phyloP scores from a whole-genome alignment of 2,888 invertebrate genomes.

The Acrobasis suavella region DNA sequence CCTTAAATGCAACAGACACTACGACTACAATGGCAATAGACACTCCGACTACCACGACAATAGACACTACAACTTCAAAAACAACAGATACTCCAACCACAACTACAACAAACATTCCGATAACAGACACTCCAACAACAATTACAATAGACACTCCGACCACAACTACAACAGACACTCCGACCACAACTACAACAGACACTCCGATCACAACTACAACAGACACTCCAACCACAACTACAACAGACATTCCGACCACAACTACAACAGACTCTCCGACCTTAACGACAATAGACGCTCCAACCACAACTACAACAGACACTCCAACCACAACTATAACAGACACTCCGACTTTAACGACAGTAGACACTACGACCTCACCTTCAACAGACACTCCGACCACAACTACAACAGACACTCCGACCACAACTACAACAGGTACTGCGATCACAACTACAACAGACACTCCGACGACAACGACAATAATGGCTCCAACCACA shows the following conservation, averaged over 20 bases:
- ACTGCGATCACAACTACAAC: background rate
- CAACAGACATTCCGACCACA: background rate
- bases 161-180: background rate
- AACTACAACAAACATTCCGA: background rate
- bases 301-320: background rate
- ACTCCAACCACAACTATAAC: background rate
- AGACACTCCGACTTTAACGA: background rate
- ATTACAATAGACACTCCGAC: background rate
- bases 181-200: background rate
- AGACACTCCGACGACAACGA: background rate
- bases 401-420: background rate
- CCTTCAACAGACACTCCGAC: constrained; percentile 1
- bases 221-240: background rate
- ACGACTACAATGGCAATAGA: background rate
- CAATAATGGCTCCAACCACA: background rate
- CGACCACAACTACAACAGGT: background rate
- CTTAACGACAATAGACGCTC: background rate
- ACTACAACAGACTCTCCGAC: background rate
- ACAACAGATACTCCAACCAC: background rate
- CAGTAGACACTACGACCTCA: background rate
- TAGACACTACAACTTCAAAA: background rate
- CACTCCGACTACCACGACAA: background rate
- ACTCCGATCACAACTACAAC: background rate
- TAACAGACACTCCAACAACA: background rate
- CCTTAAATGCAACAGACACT: background rate